Evolutionary conservation across 2,113 vertebrate genomes (phyloP), one percentile per base, ranked within the genome.

Genomic region (Corythornis vintsioides): DNA sequence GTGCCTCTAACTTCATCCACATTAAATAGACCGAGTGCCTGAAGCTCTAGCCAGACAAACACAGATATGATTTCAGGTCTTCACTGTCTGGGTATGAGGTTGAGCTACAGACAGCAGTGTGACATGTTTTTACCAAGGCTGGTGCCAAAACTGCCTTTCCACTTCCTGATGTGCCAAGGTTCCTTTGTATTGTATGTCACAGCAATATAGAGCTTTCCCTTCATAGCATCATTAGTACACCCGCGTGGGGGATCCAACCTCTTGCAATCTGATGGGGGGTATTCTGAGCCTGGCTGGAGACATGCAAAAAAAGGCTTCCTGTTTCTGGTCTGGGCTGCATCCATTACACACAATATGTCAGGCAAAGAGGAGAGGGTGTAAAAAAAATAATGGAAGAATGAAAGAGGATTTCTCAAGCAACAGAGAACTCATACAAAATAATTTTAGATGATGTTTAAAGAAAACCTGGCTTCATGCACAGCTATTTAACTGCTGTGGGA

Each of bases 111-210:
- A 70, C 82, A 82, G 48, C 50, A 60, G 24, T 1, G 38, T 77
- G 77, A 94, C 61, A 25, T 22, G 26, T 22, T 95, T 92, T 92
- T 84, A 69, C 91, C 88, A 73, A 13, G 18, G 1, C 13, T 9
- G 60, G 48, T 93, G 90, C 84, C 93, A 89, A 91, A 87, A 67
- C 48, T 85, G 72, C 80, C 72, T 90, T 91, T 83, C 90, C 91
- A 43, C 35, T 38, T 73, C 57, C 53, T 17, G 48, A 40, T 24
- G 71, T 81, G 89, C 83, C 94, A 85, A 92, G 31, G 59, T 24
- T 90, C 59, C 70, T 92, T 71, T 57, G 55, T 73, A 8, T 72
- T 67, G 33, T 18, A 53, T 82, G 89, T 86, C 89, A 59, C 21
- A 47, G 52, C 63, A 66, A 15, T 12, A 73, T 15, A 74, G 83